Conservation (phyloP, 2,113 vertebrate species). For the Cepphus grylle region DNA sequence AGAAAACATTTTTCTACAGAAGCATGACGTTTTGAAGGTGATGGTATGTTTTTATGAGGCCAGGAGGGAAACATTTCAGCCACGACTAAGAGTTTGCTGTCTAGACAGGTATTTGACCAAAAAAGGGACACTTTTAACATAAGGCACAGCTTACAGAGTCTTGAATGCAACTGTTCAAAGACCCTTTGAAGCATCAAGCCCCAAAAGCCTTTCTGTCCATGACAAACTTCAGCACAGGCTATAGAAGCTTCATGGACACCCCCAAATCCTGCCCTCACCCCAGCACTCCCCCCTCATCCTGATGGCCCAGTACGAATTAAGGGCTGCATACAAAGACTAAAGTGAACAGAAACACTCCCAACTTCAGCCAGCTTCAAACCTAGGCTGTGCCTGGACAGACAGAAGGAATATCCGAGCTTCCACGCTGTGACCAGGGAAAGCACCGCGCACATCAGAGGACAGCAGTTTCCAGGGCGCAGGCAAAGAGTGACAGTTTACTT, state of each 20-base stretch:
- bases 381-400: background rate
- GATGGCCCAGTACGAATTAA: background rate
- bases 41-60: conserved; percentile 7
- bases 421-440: background rate
- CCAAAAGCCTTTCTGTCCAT: background rate
- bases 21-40: background rate
- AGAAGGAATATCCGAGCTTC: background rate
- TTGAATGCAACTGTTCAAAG: background rate
- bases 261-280: background rate
- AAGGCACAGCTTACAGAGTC: background rate
- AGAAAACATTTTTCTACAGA: background rate
- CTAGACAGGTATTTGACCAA: background rate
- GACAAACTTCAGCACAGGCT: background rate
- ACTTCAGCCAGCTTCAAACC: background rate
- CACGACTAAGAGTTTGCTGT: background rate
- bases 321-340: background rate
- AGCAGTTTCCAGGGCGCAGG: background rate
- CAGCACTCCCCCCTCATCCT: background rate
- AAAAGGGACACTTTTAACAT: background rate
- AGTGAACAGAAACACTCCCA: background rate
- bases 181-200: background rate
- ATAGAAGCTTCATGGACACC: background rate
- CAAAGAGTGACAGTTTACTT: background rate
- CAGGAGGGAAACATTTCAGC: conserved; percentile 9
- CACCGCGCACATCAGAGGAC: fast-evolving